A percentile compares a stretch with the other conserved stretches of the same genome.
Evolutionary conservation across 2,113 vertebrate species (phyloP).

Genomic region (Isichthys henryi): DNA sequence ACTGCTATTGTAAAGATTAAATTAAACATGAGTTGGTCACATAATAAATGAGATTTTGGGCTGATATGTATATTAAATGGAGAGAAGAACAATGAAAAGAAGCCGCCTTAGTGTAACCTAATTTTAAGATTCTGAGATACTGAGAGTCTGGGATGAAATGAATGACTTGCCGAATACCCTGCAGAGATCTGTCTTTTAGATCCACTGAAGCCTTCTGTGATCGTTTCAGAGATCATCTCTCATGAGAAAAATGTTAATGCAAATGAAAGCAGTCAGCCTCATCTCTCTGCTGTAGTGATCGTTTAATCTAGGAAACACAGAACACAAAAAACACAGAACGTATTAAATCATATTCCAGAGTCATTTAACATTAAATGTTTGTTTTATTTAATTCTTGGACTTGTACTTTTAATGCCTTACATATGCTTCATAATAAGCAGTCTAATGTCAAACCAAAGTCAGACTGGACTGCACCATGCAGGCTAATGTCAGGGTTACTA

Average conservation of each 20-base stretch:
- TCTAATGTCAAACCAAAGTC: not conserved
- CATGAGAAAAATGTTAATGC: not conserved
- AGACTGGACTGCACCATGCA: not conserved
- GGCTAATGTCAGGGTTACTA: not conserved
- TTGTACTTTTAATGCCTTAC: not conserved
- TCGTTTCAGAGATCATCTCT: not conserved
- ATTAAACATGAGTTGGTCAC: not conserved
- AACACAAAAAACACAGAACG: not conserved
- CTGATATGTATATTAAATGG: not conserved
- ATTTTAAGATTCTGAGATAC: not conserved
- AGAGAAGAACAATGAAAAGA: not conserved
- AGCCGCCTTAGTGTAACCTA: not conserved
- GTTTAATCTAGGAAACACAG: not conserved
- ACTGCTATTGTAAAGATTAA: not conserved
- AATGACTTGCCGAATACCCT: not conserved
- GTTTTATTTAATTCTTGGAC: not conserved
- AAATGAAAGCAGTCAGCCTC: not conserved
- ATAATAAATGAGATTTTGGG: not conserved
- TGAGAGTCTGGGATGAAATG: not conserved
- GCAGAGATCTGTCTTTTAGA: conserved; percentile 8
- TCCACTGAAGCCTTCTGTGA: not conserved
- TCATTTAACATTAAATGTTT: not conserved
- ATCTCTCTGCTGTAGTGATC: not conserved
- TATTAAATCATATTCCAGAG: not conserved
- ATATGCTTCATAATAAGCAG: not conserved